These are phyloP conservation scores for Eumacrocentrus americanus DNA, from an alignment of 2,888 invertebrate genomes.

Conservation along the genomic window DNA sequence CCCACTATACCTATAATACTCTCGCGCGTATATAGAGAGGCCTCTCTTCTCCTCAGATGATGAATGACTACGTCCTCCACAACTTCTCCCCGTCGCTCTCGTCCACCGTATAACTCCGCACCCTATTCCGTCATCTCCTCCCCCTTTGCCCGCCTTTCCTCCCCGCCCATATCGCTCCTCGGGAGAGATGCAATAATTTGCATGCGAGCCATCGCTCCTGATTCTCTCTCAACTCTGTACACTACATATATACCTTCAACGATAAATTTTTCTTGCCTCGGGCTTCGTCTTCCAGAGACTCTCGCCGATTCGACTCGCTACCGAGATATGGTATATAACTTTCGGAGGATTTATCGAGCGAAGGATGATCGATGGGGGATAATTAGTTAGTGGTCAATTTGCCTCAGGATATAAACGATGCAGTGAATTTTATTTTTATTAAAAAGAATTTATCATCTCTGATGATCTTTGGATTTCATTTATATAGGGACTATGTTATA, in stretches of 20 bases:
- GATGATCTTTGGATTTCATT: too few species aligned
- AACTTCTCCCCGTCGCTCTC: constrained; percentile 26
- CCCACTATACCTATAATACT: not conserved
- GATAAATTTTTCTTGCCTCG: constrained; percentile 30
- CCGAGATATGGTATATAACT: constrained; percentile 2
- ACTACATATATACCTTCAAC: constrained; percentile 29
- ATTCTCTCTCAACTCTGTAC: constrained; percentile 13
- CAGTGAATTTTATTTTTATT: too few species aligned
- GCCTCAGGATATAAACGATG: too few species aligned
- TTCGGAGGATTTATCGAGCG: constrained; percentile 7
- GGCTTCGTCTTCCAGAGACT: constrained; percentile 33
- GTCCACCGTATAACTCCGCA: constrained; percentile 28
- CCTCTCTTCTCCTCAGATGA: constrained; percentile 42
- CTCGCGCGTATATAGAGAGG: constrained; percentile 34
- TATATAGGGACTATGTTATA: not conserved
- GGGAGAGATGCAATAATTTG: constrained; percentile 36
- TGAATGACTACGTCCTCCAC: constrained; percentile 46
- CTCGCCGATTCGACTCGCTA: constrained; percentile 27
- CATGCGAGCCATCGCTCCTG: constrained; percentile 31
- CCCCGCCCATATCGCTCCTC: constrained; percentile 27
- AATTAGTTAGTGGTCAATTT: constrained; percentile 20
- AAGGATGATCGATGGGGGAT: constrained; percentile 19
- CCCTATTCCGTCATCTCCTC: constrained; percentile 26
- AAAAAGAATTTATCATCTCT: too few species aligned
- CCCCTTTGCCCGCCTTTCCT: constrained; percentile 26